phyloP scores from a whole-genome alignment of 2,797 vertebrate species.

The Sarcoramphus papa region DNA sequence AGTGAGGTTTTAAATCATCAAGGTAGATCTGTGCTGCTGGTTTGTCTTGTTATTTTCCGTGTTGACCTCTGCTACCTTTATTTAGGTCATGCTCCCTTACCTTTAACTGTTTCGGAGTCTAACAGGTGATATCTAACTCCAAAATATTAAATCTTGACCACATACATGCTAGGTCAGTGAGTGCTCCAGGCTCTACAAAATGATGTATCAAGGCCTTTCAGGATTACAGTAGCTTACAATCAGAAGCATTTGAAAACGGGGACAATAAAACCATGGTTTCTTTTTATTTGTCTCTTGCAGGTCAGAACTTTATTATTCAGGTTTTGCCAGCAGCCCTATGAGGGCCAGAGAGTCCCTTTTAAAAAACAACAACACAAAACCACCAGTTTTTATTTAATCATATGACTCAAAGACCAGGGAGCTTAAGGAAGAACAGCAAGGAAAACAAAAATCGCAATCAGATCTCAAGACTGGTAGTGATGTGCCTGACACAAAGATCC shows the following conservation, averaged over 20 bases:
- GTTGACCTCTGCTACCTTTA: neutral
- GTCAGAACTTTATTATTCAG: neutral
- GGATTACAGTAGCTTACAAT: neutral
- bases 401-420: neutral
- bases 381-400: neutral
- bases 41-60: constrained; percentile 37
- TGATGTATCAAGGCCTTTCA: neutral
- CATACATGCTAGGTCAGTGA: neutral
- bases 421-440: neutral
- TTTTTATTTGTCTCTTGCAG: neutral
- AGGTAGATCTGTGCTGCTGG: constrained; percentile 9
- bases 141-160: neutral
- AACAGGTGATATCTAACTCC: neutral
- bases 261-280: neutral
- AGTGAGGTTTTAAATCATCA: constrained; percentile 42
- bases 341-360: neutral
- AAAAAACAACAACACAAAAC: neutral
- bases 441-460: neutral
- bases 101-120: constrained; percentile 2
- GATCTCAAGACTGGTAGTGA: neutral
- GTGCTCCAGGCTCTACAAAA: neutral
- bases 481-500: neutral
- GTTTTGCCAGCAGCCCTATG: neutral
- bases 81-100: constrained; percentile 17
- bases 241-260: neutral